Conservation (phyloP, 2,797 vertebrate species). For the Taenioides sp. region DNA sequence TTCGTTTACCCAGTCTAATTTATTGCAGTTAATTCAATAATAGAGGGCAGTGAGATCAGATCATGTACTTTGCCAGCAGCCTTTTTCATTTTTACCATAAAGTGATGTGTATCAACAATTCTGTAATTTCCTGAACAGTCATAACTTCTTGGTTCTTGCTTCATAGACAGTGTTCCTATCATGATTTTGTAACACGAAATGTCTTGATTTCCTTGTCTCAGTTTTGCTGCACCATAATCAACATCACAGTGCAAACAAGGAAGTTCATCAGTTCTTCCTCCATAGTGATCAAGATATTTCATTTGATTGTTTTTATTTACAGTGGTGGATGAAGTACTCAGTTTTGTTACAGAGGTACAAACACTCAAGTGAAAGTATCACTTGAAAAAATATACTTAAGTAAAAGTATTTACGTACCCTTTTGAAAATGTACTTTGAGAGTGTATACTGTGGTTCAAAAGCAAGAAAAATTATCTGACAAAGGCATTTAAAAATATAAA, state of each 20-base stretch:
- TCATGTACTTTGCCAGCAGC: slow-evolving; percentile 4
- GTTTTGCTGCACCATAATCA: background rate
- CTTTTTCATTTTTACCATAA: slow-evolving; percentile 30
- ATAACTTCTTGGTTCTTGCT: background rate
- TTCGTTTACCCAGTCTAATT: background rate
- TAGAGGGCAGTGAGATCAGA: background rate
- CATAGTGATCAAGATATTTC: too few relatives aligned
- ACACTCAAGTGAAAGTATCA: too few relatives aligned
- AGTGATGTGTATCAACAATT: slow-evolving; percentile 2
- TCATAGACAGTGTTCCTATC: background rate
- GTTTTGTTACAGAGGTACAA: too few relatives aligned
- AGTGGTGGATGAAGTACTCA: too few relatives aligned
- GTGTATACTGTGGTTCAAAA: too few relatives aligned
- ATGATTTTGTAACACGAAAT: background rate
- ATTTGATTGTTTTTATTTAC: background rate
- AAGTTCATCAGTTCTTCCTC: too few relatives aligned
- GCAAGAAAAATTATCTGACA: too few relatives aligned
- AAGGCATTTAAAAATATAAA: too few relatives aligned
- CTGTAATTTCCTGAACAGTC: slow-evolving; percentile 21
- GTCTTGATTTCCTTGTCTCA: too few relatives aligned
- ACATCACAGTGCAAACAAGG: background rate
- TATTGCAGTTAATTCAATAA: slow-evolving; percentile 5
- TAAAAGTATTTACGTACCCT: too few relatives aligned
- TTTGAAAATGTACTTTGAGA: too few relatives aligned
- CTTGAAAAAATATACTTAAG: too few relatives aligned